Evolutionary conservation across 2,113 vertebrate genomes (phyloP).

Genomic region (Zosterops pallidus): DNA sequence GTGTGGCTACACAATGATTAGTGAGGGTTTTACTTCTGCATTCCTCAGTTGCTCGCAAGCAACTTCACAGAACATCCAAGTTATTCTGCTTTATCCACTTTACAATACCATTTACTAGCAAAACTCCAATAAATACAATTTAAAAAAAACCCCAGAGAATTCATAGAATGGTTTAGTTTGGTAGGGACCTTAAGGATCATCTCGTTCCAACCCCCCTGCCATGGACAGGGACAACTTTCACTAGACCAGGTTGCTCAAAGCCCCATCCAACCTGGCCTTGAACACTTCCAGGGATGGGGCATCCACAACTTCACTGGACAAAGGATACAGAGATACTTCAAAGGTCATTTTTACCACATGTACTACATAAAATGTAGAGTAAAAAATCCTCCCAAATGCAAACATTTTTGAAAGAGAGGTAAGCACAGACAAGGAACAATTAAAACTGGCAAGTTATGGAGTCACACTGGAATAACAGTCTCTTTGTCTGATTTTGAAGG

Average conservation of each 20-base stretch:
- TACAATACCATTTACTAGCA: not conserved
- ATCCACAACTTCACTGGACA: not conserved
- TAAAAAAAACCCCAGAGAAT: not conserved
- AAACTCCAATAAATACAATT: not conserved
- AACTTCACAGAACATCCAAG: not conserved
- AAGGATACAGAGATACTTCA: not conserved
- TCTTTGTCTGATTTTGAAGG: constrained; percentile 65
- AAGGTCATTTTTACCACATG: not conserved
- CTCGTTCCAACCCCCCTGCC: fast-evolving
- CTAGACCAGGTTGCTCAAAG: not conserved
- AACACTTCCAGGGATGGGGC: not conserved
- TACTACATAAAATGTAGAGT: not conserved
- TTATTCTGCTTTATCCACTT: not conserved
- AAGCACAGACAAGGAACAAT: not conserved
- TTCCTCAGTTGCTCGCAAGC: not conserved
- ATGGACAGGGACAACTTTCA: not conserved
- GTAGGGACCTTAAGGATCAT: not conserved
- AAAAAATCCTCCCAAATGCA: not conserved
- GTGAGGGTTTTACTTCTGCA: not conserved
- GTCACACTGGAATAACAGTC: not conserved
- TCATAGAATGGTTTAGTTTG: not conserved
- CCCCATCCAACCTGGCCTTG: not conserved
- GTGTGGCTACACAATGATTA: not conserved
- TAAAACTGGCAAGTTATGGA: not conserved
- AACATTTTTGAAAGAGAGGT: not conserved